Percentiles rank a stretch among this genome's conserved stretches.
Evolutionary conservation across 2,113 vertebrate species (phyloP).

Genomic region (Willisornis vidua): DNA sequence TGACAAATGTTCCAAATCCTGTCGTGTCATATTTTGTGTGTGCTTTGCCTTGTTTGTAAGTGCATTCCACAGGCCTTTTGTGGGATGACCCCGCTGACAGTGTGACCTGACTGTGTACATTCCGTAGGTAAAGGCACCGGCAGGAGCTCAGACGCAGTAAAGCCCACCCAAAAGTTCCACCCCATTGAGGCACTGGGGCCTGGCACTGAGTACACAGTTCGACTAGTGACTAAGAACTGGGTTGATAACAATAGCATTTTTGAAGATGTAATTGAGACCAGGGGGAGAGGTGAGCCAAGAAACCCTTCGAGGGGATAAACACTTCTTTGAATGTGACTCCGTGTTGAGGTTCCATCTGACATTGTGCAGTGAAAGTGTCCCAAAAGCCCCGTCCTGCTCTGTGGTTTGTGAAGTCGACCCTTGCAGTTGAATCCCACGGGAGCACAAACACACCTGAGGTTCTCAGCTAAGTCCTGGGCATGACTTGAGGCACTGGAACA

Average conservation of each 20-base stretch:
- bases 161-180: slow-evolving; percentile 85
- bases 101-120: slow-evolving; percentile 76
- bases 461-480: neutral
- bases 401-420: neutral
- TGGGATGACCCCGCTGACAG: neutral
- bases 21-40: neutral
- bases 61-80: slow-evolving; percentile 20
- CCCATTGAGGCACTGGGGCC: slow-evolving; percentile 84
- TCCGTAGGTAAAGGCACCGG: slow-evolving; percentile 85
- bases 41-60: neutral
- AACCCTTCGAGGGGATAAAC: neutral
- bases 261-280: slow-evolving; percentile 90
- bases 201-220: slow-evolving; percentile 85
- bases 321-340: neutral
- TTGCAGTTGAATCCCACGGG: neutral
- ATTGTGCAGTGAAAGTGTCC: neutral
- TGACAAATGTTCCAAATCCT: neutral
- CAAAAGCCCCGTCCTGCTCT: neutral
- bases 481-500: neutral
- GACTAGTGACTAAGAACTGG: slow-evolving; percentile 87
- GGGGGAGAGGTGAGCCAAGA: slow-evolving; percentile 87
- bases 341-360: neutral
- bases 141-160: slow-evolving; percentile 84
- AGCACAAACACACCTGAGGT: neutral
- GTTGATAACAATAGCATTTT: slow-evolving; percentile 91